These are phyloP conservation scores for Nematopogon swammerdamellus DNA, from an alignment of 2,888 invertebrate species.

Conservation along the genomic window DNA sequence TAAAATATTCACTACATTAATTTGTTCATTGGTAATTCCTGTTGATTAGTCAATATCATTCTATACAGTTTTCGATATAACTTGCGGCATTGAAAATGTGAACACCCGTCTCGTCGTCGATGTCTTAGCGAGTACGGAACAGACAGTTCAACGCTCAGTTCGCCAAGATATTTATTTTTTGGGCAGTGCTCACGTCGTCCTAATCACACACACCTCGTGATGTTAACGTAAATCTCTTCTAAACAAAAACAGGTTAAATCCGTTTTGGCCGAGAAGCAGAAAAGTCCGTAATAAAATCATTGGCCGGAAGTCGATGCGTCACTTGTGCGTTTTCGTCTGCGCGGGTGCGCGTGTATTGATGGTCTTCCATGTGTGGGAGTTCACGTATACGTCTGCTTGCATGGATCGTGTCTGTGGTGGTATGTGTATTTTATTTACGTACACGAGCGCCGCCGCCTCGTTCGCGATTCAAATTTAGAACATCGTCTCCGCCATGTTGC, in stretches of 20 bases:
- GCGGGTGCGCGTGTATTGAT: constrained; percentile 12
- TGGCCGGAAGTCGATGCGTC: constrained; percentile 54
- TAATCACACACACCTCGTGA: background rate
- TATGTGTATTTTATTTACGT: constrained; percentile 56
- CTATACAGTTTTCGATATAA: too few relatives aligned
- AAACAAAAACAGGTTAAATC: constrained; percentile 7
- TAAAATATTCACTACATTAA: too few relatives aligned
- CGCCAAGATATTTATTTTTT: background rate
- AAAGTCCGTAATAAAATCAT: constrained; percentile 49
- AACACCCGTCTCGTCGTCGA: too few relatives aligned
- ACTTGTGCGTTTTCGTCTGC: constrained; percentile 45
- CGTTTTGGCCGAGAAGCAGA: constrained; percentile 19
- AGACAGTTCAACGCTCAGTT: too few relatives aligned
- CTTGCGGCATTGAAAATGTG: too few relatives aligned
- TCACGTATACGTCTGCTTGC: constrained; percentile 17
- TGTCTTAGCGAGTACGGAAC: too few relatives aligned
- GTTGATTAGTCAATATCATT: too few relatives aligned
- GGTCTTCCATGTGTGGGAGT: constrained; percentile 31
- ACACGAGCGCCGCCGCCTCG: constrained; percentile 53
- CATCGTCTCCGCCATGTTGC: constrained; percentile 48
- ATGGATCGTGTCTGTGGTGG: constrained; percentile 14
- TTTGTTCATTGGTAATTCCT: too few relatives aligned
- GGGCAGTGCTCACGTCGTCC: background rate
- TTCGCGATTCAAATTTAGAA: constrained; percentile 58
- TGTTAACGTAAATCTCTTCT: background rate